Conservation (phyloP, 2,113 vertebrate genomes). For the Daubentonia madagascariensis region DNA sequence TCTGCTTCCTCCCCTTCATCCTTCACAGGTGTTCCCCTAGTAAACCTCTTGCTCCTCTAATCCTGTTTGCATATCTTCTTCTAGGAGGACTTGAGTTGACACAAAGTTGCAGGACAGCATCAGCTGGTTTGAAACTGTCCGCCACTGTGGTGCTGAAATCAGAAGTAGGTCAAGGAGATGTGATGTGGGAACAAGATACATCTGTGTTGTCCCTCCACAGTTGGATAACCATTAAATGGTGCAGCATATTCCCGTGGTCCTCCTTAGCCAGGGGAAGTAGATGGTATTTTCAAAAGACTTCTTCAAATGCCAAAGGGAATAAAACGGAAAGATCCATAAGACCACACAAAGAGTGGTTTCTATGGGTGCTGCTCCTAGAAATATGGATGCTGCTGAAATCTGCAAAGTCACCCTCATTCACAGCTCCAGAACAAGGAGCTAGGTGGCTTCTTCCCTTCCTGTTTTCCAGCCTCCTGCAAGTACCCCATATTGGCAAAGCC, state of each 20-base stretch:
- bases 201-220: background rate
- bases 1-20: background rate
- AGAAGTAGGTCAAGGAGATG: background rate
- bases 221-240: background rate
- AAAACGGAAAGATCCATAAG: background rate
- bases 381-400: background rate
- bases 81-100: background rate
- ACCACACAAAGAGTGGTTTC: background rate
- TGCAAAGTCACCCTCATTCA: constrained; percentile 21
- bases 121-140: constrained; percentile 27
- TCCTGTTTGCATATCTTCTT: background rate
- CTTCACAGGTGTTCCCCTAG: background rate
- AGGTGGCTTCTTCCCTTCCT: background rate
- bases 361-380: background rate
- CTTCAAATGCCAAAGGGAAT: background rate
- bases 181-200: background rate
- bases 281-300: background rate
- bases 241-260: background rate
- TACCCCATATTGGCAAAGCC: background rate
- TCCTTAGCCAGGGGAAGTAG: background rate
- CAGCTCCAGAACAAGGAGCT: background rate
- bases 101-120: background rate
- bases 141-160: constrained; percentile 22
- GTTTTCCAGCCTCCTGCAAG: background rate
- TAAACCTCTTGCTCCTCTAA: background rate